phyloP scores from a whole-genome alignment of 2,797 vertebrate species.

The Silurus lanzhouensis region DNA sequence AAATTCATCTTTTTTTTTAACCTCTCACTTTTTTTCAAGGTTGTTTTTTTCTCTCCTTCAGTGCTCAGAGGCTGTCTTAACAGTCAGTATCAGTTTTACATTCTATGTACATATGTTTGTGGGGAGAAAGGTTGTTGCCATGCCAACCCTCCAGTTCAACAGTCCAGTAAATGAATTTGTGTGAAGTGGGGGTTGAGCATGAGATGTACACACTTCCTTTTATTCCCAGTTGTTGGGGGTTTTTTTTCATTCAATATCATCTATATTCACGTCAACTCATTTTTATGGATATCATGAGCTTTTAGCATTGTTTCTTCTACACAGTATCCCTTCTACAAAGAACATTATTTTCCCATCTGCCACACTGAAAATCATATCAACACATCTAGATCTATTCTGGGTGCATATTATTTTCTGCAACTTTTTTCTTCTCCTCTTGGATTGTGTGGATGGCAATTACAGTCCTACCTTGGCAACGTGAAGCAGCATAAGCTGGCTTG shows the following conservation, averaged over 20 bases:
- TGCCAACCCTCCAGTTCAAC: slow-evolving; percentile 33
- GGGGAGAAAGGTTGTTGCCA: slow-evolving; percentile 39
- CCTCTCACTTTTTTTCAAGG: neutral
- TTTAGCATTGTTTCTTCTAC: neutral
- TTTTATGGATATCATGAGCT: neutral
- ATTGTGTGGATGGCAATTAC: slow-evolving; percentile 21
- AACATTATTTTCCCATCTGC: neutral
- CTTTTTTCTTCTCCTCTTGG: slow-evolving; percentile 12
- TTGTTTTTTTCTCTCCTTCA: too few relatives aligned
- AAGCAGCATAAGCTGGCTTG: neutral
- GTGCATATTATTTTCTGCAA: slow-evolving; percentile 2
- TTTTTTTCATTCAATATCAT: neutral
- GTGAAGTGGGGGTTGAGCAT: slow-evolving; percentile 23
- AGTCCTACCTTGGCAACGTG: neutral
- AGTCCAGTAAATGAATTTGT: slow-evolving; percentile 1
- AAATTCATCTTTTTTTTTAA: neutral
- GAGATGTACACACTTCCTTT: slow-evolving; percentile 5
- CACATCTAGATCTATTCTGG: neutral
- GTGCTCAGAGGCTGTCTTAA: neutral
- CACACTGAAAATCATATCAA: slow-evolving; percentile 2
- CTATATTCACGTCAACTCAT: slow-evolving; percentile 5
- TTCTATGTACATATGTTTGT: slow-evolving; percentile 28
- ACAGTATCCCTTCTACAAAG: neutral
- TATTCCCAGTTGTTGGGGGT: neutral
- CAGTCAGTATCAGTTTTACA: neutral